Conservation (phyloP, 2,888 invertebrate species). For the Deladenus siricidicola region DNA sequence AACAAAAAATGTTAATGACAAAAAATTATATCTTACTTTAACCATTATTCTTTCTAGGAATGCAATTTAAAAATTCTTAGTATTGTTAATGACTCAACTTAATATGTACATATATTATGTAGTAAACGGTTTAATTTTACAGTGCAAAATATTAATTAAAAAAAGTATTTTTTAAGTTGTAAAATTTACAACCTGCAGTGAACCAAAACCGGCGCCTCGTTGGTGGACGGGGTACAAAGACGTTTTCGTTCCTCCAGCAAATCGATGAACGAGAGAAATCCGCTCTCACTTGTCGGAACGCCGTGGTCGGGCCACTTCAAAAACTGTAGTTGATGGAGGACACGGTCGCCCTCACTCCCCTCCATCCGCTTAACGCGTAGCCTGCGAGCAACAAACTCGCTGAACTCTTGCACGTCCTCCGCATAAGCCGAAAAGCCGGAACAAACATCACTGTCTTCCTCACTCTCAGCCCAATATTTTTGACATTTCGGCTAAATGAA, state of each 20-base stretch:
- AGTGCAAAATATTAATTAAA: neutral
- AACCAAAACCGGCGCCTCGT: conserved; percentile 34
- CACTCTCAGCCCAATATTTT: conserved; percentile 12
- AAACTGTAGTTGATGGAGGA: conserved; percentile 39
- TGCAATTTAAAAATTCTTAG: too few relatives aligned
- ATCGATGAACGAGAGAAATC: conserved; percentile 43
- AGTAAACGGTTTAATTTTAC: too few relatives aligned
- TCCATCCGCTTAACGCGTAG: conserved; percentile 30
- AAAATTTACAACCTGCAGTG: conserved; percentile 47
- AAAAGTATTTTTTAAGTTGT: neutral
- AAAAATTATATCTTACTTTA: too few relatives aligned
- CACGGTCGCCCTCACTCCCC: conserved; percentile 14
- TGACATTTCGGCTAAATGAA: conserved; percentile 13
- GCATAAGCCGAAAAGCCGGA: conserved; percentile 33
- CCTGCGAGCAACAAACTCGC: conserved; percentile 34
- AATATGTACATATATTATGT: too few relatives aligned
- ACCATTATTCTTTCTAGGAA: too few relatives aligned
- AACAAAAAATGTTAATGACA: too few relatives aligned
- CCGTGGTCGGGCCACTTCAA: conserved; percentile 26
- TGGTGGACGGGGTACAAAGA: too few relatives aligned
- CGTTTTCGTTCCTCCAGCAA: conserved; percentile 33
- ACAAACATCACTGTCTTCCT: conserved; percentile 29
- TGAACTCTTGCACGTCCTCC: conserved; percentile 33
- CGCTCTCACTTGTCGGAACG: conserved; percentile 39
- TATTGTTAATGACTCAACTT: too few relatives aligned